Percentiles rank a stretch among this genome's conserved stretches.
Conservation (phyloP, 2,113 vertebrate genomes). For the Petromus typicus region DNA sequence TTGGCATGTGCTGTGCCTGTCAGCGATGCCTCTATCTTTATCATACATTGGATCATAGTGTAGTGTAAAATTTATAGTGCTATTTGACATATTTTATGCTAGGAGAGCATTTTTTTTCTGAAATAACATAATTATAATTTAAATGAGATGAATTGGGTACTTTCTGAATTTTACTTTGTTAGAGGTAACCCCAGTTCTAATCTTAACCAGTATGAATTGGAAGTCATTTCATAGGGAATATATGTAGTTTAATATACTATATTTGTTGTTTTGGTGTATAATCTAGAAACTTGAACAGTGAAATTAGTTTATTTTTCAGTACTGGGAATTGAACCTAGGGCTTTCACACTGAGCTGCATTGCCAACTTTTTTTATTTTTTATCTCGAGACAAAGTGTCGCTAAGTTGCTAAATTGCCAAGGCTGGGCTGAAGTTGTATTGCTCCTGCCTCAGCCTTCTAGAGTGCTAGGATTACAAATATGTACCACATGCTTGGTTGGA, state of each 20-base stretch:
- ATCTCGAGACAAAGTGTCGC: background rate
- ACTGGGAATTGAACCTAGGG: background rate
- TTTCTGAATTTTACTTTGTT: constrained; percentile 22
- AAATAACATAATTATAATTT: background rate
- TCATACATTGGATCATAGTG: background rate
- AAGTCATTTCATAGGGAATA: constrained; percentile 17
- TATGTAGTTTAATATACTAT: background rate
- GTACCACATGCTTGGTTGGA: background rate
- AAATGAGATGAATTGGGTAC: constrained; percentile 10
- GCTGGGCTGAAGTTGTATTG: background rate
- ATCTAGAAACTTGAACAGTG: constrained; percentile 23
- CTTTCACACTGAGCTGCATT: background rate
- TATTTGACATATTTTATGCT: background rate
- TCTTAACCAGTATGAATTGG: constrained; percentile 1
- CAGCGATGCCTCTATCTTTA: background rate
- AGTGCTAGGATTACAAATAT: background rate
- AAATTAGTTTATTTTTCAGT: background rate
- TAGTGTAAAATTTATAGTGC: constrained; percentile 1
- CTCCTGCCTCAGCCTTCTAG: background rate
- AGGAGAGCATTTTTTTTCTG: background rate
- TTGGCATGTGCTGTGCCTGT: background rate
- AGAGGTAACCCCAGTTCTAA: background rate
- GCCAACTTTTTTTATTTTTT: background rate
- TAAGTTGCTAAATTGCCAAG: background rate
- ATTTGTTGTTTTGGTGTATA: background rate